These are phyloP conservation scores for Mormyrus hasselquistii DNA, from an alignment of 2,797 vertebrate genomes.

Conservation along the genomic window DNA sequence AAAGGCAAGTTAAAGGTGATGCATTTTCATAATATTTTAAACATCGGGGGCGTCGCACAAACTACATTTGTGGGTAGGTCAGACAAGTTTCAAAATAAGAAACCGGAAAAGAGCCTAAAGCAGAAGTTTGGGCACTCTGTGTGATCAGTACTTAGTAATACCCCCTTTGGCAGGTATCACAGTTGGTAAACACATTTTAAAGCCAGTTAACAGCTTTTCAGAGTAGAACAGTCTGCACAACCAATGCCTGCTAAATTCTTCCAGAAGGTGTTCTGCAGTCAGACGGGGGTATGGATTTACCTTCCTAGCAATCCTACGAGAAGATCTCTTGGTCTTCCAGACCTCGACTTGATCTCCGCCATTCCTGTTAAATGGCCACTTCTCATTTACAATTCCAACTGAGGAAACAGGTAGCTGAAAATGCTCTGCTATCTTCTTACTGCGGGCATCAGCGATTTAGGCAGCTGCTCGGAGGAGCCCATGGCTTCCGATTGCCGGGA, in stretches of 20 bases:
- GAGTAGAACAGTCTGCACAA: background rate
- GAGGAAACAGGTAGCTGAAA: background rate
- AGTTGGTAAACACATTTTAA: background rate
- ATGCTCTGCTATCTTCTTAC: background rate
- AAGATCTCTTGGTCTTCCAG: background rate
- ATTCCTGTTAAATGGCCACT: background rate
- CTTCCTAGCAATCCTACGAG: background rate
- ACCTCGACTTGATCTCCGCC: background rate
- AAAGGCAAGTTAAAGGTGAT: background rate
- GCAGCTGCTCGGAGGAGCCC: background rate
- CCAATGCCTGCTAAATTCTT: too few species aligned
- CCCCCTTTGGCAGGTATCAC: background rate
- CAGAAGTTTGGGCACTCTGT: background rate
- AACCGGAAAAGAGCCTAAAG: background rate
- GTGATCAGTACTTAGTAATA: background rate
- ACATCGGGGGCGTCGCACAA: background rate
- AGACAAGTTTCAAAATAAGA: background rate
- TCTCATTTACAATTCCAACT: background rate
- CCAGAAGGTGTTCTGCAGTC: too few species aligned
- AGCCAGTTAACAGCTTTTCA: background rate
- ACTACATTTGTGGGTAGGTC: background rate
- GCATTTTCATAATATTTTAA: background rate
- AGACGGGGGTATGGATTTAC: too few species aligned
- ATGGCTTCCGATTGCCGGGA: background rate
- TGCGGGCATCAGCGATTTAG: background rate